Evolutionary conservation across 2,797 vertebrate genomes (phyloP).

Genomic region (Bryconaethiops microstoma): DNA sequence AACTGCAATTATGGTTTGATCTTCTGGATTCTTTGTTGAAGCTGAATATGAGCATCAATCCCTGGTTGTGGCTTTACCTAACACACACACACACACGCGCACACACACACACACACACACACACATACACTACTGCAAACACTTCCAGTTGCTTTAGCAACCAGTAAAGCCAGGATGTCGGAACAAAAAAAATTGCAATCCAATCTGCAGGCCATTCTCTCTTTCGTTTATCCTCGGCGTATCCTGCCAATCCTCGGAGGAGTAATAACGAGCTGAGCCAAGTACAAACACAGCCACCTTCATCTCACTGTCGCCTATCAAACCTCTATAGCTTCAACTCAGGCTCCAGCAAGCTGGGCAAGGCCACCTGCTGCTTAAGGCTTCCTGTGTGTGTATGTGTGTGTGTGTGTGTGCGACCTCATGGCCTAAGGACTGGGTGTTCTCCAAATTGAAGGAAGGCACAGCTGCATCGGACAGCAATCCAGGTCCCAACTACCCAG

Average conservation of each 20-base stretch:
- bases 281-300: constrained; percentile 41
- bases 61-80: not conserved
- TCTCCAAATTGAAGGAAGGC: constrained; percentile 11
- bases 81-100: constrained; percentile 6
- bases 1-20: not conserved
- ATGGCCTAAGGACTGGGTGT: not conserved
- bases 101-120: constrained; percentile 1
- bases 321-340: not conserved
- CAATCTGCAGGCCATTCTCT: constrained; percentile 13
- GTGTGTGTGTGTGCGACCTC: not conserved
- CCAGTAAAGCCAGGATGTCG: constrained; percentile 1
- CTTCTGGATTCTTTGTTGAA: not conserved
- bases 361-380: constrained; percentile 27
- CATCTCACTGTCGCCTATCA: constrained; percentile 14
- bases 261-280: constrained; percentile 24
- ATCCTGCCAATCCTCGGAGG: constrained; percentile 33
- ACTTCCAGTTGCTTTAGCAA: constrained; percentile 11
- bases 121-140: constrained; percentile 9
- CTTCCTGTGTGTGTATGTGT: constrained; percentile 14
- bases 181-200: not conserved
- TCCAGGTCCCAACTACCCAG: constrained; percentile 7
- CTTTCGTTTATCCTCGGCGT: not conserved
- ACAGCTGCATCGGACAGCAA: constrained; percentile 7
- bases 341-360: constrained; percentile 21
- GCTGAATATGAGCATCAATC: not conserved